Conservation (phyloP, 2,113 vertebrate genomes). For the Lontra canadensis region DNA sequence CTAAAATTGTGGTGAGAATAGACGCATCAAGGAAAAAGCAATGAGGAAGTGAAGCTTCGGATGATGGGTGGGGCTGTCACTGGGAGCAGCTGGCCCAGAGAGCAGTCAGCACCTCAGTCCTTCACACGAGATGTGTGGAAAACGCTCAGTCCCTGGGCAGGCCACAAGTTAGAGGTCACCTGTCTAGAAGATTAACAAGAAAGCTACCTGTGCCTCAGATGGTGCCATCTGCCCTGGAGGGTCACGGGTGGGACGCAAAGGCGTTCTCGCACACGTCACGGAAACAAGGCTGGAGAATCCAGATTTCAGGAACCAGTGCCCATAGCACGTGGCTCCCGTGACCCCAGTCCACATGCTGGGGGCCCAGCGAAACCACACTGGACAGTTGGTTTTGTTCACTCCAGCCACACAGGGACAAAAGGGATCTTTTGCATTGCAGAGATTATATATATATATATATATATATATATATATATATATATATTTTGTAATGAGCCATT, state of each 20-base stretch:
- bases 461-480: too few relatives aligned
- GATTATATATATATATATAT: constrained; percentile 85
- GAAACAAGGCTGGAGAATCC: background rate
- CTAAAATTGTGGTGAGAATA: background rate
- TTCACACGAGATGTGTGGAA: background rate
- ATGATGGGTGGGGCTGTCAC: background rate
- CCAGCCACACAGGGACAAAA: constrained; percentile 69
- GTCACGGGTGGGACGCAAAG: background rate
- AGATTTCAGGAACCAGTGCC: background rate
- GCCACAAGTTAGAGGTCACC: background rate
- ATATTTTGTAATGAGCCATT: constrained; percentile 84
- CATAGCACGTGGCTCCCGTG: background rate
- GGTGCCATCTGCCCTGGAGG: background rate
- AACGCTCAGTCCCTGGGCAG: background rate
- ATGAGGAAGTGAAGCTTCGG: background rate
- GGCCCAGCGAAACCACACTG: background rate
- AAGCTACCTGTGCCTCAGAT: background rate
- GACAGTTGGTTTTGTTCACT: constrained; percentile 61
- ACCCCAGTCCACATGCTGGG: too few relatives aligned
- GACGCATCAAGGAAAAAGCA: background rate
- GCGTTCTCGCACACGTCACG: background rate
- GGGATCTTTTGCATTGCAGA: constrained; percentile 83
- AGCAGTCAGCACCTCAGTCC: background rate
- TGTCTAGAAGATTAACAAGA: background rate
- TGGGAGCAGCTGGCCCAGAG: background rate